Evolutionary conservation across 1,140 invertebrate species (phyloP), one percentile per base, ranked within the genome.

Genomic region (Zaprionus ghesquierei): DNA sequence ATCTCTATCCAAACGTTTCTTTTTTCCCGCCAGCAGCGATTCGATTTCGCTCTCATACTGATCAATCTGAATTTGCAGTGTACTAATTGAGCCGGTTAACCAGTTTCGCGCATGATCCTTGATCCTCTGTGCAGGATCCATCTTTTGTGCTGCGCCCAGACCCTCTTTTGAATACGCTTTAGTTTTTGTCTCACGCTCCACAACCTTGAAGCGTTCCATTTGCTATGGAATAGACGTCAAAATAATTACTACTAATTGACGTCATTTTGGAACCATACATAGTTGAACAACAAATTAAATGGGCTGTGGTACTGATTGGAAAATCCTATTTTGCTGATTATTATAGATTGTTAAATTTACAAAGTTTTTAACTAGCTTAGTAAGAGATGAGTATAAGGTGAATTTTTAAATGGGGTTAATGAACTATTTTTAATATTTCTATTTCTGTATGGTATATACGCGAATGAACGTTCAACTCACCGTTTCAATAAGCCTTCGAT

Each of bases 151-250:
- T 75, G 98, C 98, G 64, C 98, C 98, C 58, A 99, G 94, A 50
- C 99, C 99, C 94, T 99, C 99, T 94, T 99, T 99, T 56, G 98
- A 99, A 93, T 99, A 99, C 59, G 99, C 99, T 94, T 99, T 99
- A 63, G 99, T 99, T 94, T 99, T 99, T 77, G 99, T 99, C 93
- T 99, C 99, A 91, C 98, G 94, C 93, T 99, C 99, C 3, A 99
- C 98, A 62, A 99, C 98, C 94, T 99, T 99, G 93, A 99, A 99
- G 93, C 98, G 96, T 94, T 99, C 99, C 99, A 99, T 99, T 98
- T 99, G 98, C 98, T 99, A 41, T 15, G 84, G 9, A 64, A 53
- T 15, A 29, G 1, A 64, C 35, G 46, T 27, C 2, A 5, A 58
- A 75, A 58, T 33, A 13, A 12, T 20, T 15, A 38, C 2, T 20